Percentiles rank a stretch among this genome's conserved stretches.
phyloP scores from a whole-genome alignment of 2,888 invertebrate species.

The Mythimna lalbum region DNA sequence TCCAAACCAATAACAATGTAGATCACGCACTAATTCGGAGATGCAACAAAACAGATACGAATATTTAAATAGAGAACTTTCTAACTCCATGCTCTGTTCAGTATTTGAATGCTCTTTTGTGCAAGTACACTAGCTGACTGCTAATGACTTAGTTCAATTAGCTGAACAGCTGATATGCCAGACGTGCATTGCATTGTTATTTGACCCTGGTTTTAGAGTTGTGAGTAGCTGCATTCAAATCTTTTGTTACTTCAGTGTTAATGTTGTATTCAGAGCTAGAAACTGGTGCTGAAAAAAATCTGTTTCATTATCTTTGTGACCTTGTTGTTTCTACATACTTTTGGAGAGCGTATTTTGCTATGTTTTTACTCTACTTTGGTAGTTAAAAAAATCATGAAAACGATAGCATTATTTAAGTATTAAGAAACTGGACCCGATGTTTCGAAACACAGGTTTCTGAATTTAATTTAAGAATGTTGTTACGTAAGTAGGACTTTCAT shows the following conservation, averaged over 20 bases:
- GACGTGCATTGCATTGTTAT: slow-evolving; percentile 32
- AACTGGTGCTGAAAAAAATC: background rate
- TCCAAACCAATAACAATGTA: background rate
- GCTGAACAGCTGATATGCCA: slow-evolving; percentile 15
- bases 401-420: too few relatives aligned
- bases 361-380: background rate
- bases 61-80: slow-evolving; percentile 50
- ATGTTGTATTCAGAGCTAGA: slow-evolving; percentile 5
- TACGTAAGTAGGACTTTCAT: too few relatives aligned
- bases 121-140: slow-evolving; percentile 39
- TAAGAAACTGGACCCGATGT: too few relatives aligned
- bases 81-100: slow-evolving; percentile 42
- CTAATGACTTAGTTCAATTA: slow-evolving; percentile 48
- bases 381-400: too few relatives aligned
- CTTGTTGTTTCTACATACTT: slow-evolving; percentile 1
- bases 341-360: background rate
- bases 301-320: background rate
- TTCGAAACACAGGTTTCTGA: too few relatives aligned
- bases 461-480: too few relatives aligned
- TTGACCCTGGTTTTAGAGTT: slow-evolving; percentile 36
- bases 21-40: slow-evolving; percentile 30
- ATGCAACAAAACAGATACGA: slow-evolving; percentile 38
- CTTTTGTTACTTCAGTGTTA: slow-evolving; percentile 7
- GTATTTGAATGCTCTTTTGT: slow-evolving; percentile 58
- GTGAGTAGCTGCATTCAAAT: slow-evolving; percentile 6